phyloP scores from a whole-genome alignment of 2,113 vertebrate genomes.

The Phylloscopus trochiloides region DNA sequence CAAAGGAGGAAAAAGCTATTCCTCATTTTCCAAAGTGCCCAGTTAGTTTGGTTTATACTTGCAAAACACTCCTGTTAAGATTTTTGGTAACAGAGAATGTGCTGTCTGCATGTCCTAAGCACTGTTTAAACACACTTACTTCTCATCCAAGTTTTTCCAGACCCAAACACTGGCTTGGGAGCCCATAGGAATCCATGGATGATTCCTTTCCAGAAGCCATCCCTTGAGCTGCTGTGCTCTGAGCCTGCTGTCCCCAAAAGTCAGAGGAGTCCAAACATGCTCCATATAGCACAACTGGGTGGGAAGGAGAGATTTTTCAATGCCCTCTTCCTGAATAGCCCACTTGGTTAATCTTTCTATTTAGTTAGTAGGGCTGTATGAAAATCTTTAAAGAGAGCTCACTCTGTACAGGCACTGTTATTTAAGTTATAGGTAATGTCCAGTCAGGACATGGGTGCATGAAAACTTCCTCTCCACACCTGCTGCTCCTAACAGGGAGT shows the following conservation, averaged over 20 bases:
- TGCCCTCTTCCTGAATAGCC: not conserved
- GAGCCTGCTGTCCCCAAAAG: not conserved
- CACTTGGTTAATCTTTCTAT: not conserved
- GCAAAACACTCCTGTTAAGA: not conserved
- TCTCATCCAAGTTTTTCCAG: not conserved
- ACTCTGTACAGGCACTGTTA: not conserved
- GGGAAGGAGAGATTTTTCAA: not conserved
- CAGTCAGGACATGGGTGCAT: not conserved
- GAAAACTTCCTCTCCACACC: accelerated
- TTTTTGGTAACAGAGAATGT: not conserved
- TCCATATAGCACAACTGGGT: not conserved
- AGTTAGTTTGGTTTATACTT: not conserved
- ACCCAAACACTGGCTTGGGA: accelerated
- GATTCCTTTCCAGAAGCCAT: not conserved
- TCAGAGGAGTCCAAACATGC: not conserved
- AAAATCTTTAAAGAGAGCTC: not conserved
- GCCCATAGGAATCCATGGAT: not conserved
- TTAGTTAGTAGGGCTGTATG: not conserved
- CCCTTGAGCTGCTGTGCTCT: not conserved
- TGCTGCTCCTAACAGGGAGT: not conserved
- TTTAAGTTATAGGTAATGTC: not conserved
- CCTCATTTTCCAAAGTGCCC: not conserved
- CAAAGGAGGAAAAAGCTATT: not conserved
- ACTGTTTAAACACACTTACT: not conserved
- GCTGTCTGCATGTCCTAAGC: not conserved